These are phyloP conservation scores for Aphidius ervi DNA, from an alignment of 1,140 invertebrate species.

Conservation along the genomic window DNA sequence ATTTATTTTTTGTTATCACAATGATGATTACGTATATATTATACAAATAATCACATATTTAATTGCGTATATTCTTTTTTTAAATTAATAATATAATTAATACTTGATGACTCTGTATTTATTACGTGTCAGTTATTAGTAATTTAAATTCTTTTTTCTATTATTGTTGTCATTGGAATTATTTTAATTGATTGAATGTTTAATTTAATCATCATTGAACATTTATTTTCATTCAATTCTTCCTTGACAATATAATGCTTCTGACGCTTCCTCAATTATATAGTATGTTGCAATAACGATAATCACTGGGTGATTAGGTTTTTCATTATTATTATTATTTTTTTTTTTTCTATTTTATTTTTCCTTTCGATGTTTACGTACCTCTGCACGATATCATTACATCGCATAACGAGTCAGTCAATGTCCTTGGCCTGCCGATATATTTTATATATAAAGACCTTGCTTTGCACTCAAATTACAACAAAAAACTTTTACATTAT, in stretches of 20 bases:
- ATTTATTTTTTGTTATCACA: too few species aligned
- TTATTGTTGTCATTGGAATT: not conserved
- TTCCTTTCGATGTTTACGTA: not conserved
- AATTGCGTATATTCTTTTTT: too few species aligned
- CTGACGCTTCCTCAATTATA: not conserved
- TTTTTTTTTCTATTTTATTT: not conserved
- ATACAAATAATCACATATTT: too few species aligned
- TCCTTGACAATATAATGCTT: too few species aligned
- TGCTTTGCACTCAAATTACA: not conserved
- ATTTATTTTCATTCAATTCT: conserved; percentile 2
- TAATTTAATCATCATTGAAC: not conserved
- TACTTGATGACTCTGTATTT: too few species aligned
- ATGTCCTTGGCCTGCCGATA: conserved; percentile 1
- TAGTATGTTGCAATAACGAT: conserved; percentile 2
- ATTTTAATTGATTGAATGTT: not conserved
- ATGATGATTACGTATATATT: too few species aligned
- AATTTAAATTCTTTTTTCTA: not conserved
- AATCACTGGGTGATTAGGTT: not conserved
- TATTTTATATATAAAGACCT: not conserved
- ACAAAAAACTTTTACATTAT: not conserved
- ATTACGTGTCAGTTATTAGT: too few species aligned
- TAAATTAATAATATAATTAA: too few species aligned
- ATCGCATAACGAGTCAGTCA: not conserved
- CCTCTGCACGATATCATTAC: not conserved
- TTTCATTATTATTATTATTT: not conserved